Evolutionary conservation across 2,888 invertebrate species (phyloP).

Genomic region (Serrognathus titanus): DNA sequence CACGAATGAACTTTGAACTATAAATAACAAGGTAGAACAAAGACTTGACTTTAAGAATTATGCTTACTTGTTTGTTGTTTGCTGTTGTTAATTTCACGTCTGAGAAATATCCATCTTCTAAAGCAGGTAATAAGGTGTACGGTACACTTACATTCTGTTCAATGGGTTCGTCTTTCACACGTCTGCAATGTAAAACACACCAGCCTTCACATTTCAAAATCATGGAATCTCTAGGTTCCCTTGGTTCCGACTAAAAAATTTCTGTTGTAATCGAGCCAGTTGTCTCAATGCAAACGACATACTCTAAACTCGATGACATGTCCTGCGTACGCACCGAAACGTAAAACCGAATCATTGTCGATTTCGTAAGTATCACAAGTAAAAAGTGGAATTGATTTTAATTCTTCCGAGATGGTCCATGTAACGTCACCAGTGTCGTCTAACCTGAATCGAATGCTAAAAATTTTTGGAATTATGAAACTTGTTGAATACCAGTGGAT

Average conservation of each 20-base stretch:
- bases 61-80: conserved; percentile 45
- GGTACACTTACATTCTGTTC: conserved; percentile 52
- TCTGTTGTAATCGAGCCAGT: background rate
- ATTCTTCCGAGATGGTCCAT: conserved; percentile 58
- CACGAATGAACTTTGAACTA: conserved; percentile 57
- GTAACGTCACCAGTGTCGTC: conserved; percentile 63
- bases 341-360: conserved; percentile 46
- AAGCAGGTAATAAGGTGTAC: conserved; percentile 61
- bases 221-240: conserved; percentile 53
- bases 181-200: conserved; percentile 61
- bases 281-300: background rate
- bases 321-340: conserved; percentile 63
- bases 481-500: background rate
- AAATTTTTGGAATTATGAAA: conserved; percentile 16
- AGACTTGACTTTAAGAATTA: no score
- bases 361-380: conserved; percentile 68
- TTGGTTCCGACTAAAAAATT: conserved; percentile 48
- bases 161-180: conserved; percentile 51
- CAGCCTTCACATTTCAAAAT: conserved; percentile 60
- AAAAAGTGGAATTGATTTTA: conserved; percentile 57
- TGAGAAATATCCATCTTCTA: conserved; percentile 64
- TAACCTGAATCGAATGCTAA: conserved; percentile 51
- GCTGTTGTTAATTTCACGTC: conserved; percentile 55
- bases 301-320: conserved; percentile 64
- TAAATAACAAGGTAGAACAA: no score